Evolutionary conservation across 2,113 vertebrate species (phyloP), one percentile per base, ranked within the genome.

Genomic region (Lagopus muta): DNA sequence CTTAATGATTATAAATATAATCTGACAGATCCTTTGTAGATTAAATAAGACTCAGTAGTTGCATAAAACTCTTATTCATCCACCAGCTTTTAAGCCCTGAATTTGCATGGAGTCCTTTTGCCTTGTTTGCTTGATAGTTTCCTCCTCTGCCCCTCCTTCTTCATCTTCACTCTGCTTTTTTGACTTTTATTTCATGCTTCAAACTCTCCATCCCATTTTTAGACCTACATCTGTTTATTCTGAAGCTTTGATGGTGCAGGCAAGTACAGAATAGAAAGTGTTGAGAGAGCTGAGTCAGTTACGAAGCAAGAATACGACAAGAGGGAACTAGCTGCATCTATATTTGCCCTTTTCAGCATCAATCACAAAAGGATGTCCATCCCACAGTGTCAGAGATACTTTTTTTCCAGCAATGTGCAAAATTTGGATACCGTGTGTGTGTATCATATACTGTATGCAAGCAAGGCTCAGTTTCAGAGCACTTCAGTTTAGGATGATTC

Each of bases 1-100:
- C 42, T 79, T 92, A 92, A 78, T 92, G 36, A 72, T 40, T 43
- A 64, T 92, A 92, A 87, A 89, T 95, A 87, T 61, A 4, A 82
- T 40, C 36, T 40, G 74, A 73, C 65, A 89, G 62, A 91, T 48
- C 19, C 24, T 89, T 65, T 61, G 20, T 69, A 89, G 84, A 76
- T 85, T 82, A 89, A 94, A 73, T 70, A 91, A 85, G 36, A 21
- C 60, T 82, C 36, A 61, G 54, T 67, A 88, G 60, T 80, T 86
- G 55, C 48, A 79, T 86, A 50, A 67, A 94, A 50, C 34, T 78
- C 11, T 27, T 57, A 22, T 43, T 87, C 4, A 48, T 74, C 90
- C 47, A 6, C 75, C 62, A 87, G 15, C 30, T 92, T 89, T 82
- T 27, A 18, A 82, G 5, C 25, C 40, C 48, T 79, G 66, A 85